Evolutionary conservation across 2,113 vertebrate genomes (phyloP), one percentile per base, ranked within the genome.

Genomic region (Terrapene triunguis): DNA sequence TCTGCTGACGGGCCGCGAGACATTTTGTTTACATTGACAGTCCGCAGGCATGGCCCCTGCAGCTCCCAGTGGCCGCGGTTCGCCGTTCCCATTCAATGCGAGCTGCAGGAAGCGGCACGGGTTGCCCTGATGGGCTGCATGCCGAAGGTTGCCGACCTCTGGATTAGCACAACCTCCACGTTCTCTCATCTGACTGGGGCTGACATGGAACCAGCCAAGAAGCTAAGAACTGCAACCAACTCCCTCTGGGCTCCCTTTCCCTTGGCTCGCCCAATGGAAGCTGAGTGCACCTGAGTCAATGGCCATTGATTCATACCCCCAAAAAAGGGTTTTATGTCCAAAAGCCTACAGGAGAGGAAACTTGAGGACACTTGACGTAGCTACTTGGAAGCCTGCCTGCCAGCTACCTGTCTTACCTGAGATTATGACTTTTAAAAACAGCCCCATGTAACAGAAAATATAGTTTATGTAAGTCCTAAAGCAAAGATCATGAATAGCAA

Each of bases 381-480:
- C 11, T 72, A 22, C 19, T 38, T 72, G 8, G 19, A 72, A 72
- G 65, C 51, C 1, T 51, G 42, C 69, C 35, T 87, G 55, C 10
- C 48, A 54, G 5, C 27, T 55, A 2, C 24, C 3, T 0, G 22
- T 21, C 2, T 8, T 35, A 4, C 5, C 57, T 24, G 4, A 5
- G 27, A 38, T 53, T 74, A 74, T 91, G 84, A 22, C 54, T 62
- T 62, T 80, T 5, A 53, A 29, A 88, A 91, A 72, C 21, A 80
- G 50, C 13, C 8, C 13, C 13, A 17, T 16, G 2, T 10, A 80
- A 42, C 11, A 21, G 35, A 17, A 11, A 5, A 87, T 85, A 87
- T 85, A 42, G 35, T 72, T 38, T 72, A 10, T 24, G 53, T 13
- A 38, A 62, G 29, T 42, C 35, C 25, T 93, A 35, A 17, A 85